Conservation (phyloP, 2,888 invertebrate species). For the Lycaena phlaeas region DNA sequence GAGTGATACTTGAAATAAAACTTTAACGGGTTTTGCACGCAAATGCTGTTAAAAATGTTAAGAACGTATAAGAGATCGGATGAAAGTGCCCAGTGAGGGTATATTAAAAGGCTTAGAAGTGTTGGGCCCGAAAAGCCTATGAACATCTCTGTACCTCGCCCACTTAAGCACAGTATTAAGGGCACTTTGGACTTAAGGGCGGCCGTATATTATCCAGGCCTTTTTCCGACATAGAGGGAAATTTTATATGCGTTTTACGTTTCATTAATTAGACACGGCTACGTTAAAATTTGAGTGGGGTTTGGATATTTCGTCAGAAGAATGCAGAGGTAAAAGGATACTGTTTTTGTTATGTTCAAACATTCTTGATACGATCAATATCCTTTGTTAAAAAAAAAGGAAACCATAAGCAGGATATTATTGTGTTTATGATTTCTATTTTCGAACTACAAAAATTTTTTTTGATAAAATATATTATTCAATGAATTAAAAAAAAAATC, state of each 20-base stretch:
- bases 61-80: slow-evolving; percentile 40
- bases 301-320: slow-evolving; percentile 16
- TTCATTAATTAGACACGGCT: slow-evolving; percentile 23
- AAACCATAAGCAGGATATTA: too few species aligned
- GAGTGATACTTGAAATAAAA: slow-evolving; percentile 13
- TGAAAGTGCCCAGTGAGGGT: slow-evolving; percentile 45
- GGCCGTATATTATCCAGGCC: slow-evolving; percentile 55
- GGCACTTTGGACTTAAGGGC: slow-evolving; percentile 60
- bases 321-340: slow-evolving; percentile 17
- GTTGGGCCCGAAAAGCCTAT: slow-evolving; percentile 66
- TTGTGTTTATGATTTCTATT: too few species aligned
- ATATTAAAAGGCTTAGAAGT: slow-evolving; percentile 71
- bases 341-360: too few species aligned
- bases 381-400: too few species aligned
- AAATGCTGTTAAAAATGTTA: slow-evolving; percentile 48
- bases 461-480: too few species aligned
- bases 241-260: slow-evolving; percentile 33
- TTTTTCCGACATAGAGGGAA: slow-evolving; percentile 33
- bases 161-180: slow-evolving; percentile 70
- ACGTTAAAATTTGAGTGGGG: slow-evolving; percentile 24
- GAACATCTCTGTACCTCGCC: slow-evolving; percentile 63
- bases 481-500: too few species aligned
- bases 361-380: too few species aligned
- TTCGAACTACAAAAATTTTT: too few species aligned
- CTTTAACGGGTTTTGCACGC: slow-evolving; percentile 33